Conservation (phyloP, 2,888 invertebrate genomes). For the Microctonus aethiopoides region DNA sequence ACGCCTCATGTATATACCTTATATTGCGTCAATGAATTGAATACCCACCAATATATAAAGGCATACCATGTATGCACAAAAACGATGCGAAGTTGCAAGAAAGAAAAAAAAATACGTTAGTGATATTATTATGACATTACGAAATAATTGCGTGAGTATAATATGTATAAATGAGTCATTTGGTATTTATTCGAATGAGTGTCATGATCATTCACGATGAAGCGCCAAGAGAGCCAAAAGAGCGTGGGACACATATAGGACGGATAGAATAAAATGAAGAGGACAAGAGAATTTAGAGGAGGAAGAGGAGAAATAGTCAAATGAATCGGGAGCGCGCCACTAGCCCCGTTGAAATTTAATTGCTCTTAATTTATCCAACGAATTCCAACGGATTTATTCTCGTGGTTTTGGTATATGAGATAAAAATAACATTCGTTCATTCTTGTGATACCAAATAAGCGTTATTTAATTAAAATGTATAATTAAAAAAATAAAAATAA, state of each 20-base stretch:
- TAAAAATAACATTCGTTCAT: constrained; percentile 51
- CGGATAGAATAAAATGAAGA: neutral
- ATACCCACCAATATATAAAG: constrained; percentile 47
- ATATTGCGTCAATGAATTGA: constrained; percentile 38
- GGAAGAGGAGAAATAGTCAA: neutral
- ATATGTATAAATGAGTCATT: neutral
- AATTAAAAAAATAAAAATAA: too few species aligned
- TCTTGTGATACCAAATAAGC: constrained; percentile 41
- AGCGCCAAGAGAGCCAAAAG: neutral
- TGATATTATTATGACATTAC: neutral
- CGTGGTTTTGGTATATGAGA: constrained; percentile 41
- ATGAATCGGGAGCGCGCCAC: constrained; percentile 35
- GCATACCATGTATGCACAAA: constrained; percentile 22
- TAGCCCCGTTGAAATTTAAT: constrained; percentile 53
- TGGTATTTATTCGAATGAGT: neutral
- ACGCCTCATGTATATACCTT: constrained; percentile 33
- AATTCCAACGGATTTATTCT: constrained; percentile 59
- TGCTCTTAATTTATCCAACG: constrained; percentile 59
- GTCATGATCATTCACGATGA: neutral
- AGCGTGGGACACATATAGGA: neutral
- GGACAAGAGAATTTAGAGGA: neutral
- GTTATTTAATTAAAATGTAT: too few species aligned
- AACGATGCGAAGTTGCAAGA: neutral
- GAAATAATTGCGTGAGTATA: neutral
- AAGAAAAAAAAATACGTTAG: neutral